Conservation (phyloP, 2,113 vertebrate species). For the Megalops atlanticus region DNA sequence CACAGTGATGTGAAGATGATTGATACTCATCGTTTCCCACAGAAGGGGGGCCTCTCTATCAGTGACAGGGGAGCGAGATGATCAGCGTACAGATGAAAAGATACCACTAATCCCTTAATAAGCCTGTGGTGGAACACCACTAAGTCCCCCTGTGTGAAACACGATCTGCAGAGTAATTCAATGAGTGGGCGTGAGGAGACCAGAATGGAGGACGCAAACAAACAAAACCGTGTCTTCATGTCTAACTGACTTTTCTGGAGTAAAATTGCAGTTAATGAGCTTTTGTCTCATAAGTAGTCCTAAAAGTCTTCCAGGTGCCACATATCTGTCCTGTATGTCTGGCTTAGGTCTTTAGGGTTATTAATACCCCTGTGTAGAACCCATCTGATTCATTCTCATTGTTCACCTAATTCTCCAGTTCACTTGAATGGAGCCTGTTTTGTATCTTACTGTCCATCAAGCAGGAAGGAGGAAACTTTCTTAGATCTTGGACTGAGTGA, state of each 20-base stretch:
- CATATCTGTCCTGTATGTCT: no score
- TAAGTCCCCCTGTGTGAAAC: neutral
- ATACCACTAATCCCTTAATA: conserved; percentile 4
- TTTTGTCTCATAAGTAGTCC: no score
- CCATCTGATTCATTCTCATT: neutral
- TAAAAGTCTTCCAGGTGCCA: no score
- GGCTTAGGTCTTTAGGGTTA: no score
- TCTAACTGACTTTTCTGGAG: neutral
- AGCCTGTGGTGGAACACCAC: neutral
- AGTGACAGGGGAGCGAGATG: neutral
- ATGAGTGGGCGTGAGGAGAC: neutral
- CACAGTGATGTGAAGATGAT: neutral
- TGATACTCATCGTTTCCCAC: no score
- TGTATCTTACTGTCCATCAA: neutral
- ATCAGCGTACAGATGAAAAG: conserved; percentile 6
- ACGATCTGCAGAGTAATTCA: neutral
- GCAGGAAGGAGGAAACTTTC: neutral
- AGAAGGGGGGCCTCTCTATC: no score
- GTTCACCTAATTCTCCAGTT: neutral
- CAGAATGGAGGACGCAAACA: neutral
- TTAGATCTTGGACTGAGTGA: neutral
- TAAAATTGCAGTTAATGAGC: no score
- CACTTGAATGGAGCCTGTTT: neutral
- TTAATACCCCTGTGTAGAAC: no score
- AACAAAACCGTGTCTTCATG: neutral